These are phyloP conservation scores for Epinephelus fuscoguttatus DNA, from an alignment of 2,113 vertebrate genomes.

Conservation along the genomic window DNA sequence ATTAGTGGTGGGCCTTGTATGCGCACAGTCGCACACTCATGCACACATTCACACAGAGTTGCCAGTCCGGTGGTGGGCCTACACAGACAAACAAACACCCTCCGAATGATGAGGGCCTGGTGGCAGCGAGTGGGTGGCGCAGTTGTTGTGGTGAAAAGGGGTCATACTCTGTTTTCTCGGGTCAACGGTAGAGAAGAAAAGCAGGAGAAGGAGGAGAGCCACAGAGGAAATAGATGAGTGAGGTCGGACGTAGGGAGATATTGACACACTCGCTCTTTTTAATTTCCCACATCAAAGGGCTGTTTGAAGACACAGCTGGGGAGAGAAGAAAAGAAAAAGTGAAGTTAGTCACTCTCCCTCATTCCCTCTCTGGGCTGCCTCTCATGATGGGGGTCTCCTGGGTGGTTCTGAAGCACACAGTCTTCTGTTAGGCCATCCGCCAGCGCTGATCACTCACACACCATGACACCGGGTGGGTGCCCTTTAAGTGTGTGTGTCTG, in stretches of 20 bases:
- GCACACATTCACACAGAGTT: slow-evolving; percentile 67
- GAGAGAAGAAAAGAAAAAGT: slow-evolving; percentile 89
- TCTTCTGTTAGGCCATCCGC: slow-evolving; percentile 67
- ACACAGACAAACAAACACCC: slow-evolving; percentile 77
- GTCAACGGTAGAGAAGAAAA: slow-evolving; percentile 76
- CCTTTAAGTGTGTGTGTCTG: slow-evolving; percentile 58
- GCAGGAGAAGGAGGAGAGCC: slow-evolving; percentile 55
- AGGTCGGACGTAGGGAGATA: slow-evolving; percentile 84
- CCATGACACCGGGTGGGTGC: slow-evolving; percentile 52
- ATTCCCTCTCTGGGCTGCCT: slow-evolving; percentile 71
- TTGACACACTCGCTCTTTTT: slow-evolving; percentile 87
- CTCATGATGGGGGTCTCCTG: slow-evolving; percentile 86
- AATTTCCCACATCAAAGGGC: slow-evolving; percentile 88
- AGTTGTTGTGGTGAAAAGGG: slow-evolving; percentile 71
- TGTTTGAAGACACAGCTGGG: slow-evolving; percentile 90
- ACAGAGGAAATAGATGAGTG: slow-evolving; percentile 84
- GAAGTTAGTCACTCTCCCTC: slow-evolving; percentile 89
- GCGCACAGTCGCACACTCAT: slow-evolving; percentile 65
- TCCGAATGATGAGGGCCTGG: slow-evolving; percentile 61
- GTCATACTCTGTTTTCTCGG: slow-evolving; percentile 76
- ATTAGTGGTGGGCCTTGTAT: slow-evolving; percentile 74
- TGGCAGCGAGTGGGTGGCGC: slow-evolving; percentile 65
- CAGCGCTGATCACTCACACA: slow-evolving; percentile 66
- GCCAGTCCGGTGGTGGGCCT: slow-evolving; percentile 67
- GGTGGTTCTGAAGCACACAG: slow-evolving; percentile 77